These are phyloP conservation scores for Fringilla coelebs DNA, from an alignment of 2,797 vertebrate genomes.

Conservation along the genomic window DNA sequence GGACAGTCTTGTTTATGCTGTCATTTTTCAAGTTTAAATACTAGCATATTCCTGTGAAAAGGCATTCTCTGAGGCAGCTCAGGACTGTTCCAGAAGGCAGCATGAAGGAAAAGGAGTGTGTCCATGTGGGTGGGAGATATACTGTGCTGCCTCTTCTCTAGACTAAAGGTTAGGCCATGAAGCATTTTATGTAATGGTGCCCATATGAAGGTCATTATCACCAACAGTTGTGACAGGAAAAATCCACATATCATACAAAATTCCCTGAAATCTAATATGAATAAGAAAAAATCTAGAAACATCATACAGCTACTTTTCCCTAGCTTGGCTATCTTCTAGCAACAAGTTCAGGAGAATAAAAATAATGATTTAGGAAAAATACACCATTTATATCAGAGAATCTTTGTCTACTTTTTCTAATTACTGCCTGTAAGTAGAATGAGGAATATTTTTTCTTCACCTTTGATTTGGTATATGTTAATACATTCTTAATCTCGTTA, in stretches of 20 bases:
- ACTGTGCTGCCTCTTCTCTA: neutral
- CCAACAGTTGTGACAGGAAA: neutral
- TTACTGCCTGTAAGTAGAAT: neutral
- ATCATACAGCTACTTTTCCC: neutral
- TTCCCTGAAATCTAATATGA: neutral
- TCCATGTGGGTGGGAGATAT: neutral
- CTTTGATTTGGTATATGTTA: neutral
- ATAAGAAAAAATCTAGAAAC: neutral
- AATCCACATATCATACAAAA: neutral
- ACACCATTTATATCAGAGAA: neutral
- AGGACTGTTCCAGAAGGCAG: neutral
- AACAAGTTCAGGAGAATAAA: neutral
- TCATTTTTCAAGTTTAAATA: neutral
- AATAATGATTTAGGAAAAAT: neutral
- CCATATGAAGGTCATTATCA: neutral
- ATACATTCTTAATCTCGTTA: neutral
- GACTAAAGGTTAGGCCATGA: neutral
- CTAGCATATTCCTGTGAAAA: neutral
- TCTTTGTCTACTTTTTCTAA: neutral
- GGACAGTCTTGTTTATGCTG: neutral
- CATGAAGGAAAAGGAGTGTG: neutral
- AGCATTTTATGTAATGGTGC: neutral
- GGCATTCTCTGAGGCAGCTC: fast-evolving
- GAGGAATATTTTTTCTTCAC: neutral
- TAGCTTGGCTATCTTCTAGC: neutral